Percentiles rank a stretch among this genome's conserved stretches.
Conservation (phyloP, 2,113 vertebrate species). For the Eptatretus burgeri region DNA sequence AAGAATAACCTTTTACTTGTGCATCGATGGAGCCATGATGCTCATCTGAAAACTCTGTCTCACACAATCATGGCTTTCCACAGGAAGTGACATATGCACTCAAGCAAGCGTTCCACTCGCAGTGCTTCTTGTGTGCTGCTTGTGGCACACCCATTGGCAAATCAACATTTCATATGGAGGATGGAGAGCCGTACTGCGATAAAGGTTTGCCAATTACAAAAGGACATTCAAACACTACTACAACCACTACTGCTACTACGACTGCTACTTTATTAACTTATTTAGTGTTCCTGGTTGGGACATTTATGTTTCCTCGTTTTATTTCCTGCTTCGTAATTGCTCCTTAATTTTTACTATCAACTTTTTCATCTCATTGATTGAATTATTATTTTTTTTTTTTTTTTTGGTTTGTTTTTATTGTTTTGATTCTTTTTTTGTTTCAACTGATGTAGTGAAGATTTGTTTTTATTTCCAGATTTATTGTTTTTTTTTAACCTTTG, state of each 20-base stretch:
- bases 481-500: not conserved
- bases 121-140: slow-evolving; percentile 61
- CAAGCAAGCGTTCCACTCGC: slow-evolving; percentile 86
- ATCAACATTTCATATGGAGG: slow-evolving; percentile 82
- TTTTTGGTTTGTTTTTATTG: no score
- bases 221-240: no score
- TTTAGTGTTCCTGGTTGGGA: slow-evolving; percentile 12
- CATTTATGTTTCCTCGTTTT: not conserved
- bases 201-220: slow-evolving; percentile 21
- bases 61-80: not conserved
- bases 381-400: not conserved
- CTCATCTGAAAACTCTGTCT: no score
- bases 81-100: slow-evolving; percentile 92
- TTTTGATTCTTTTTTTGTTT: not conserved
- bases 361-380: no score
- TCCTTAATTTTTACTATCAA: no score
- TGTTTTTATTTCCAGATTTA: not conserved
- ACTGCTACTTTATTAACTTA: not conserved
- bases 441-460: not conserved
- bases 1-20: no score
- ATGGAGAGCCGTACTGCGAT: slow-evolving; percentile 85
- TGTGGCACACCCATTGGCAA: slow-evolving; percentile 75
- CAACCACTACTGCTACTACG: no score
- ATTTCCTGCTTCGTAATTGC: no score
- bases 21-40: no score